These are phyloP conservation scores for Thysanoteuthis rhombus DNA, from an alignment of 2,888 invertebrate species.

Conservation along the genomic window DNA sequence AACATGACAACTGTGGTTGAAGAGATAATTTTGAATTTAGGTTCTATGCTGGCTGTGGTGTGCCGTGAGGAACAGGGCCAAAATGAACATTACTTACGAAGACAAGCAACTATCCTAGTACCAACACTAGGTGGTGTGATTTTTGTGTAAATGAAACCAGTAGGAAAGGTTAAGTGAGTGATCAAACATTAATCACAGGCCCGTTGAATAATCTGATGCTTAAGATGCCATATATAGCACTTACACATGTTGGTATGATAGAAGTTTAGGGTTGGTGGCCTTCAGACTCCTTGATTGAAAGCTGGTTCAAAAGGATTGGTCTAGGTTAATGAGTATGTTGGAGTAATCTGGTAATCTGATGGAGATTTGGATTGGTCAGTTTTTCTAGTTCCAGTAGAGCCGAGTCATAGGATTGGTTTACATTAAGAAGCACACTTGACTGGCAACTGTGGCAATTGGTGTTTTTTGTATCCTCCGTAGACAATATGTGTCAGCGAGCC, in stretches of 20 bases:
- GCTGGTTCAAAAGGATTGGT: slow-evolving; percentile 30
- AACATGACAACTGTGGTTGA: not conserved
- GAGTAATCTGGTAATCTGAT: slow-evolving; percentile 24
- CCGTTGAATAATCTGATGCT: slow-evolving; percentile 25
- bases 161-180: slow-evolving; percentile 20
- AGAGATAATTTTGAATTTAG: not conserved
- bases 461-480: slow-evolving; percentile 13
- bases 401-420: slow-evolving; percentile 26
- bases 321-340: slow-evolving; percentile 30
- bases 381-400: slow-evolving; percentile 20
- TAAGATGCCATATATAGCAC: slow-evolving; percentile 25
- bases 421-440: not conserved
- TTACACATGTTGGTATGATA: slow-evolving; percentile 31
- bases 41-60: slow-evolving; percentile 29
- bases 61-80: slow-evolving; percentile 25
- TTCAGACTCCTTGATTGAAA: slow-evolving; percentile 21
- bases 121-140: slow-evolving; percentile 22
- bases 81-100: slow-evolving; percentile 27
- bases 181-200: not conserved
- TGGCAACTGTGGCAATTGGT: slow-evolving; percentile 22
- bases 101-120: slow-evolving; percentile 29
- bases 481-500: slow-evolving; percentile 12
- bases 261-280: slow-evolving; percentile 25
- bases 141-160: slow-evolving; percentile 29
- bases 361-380: slow-evolving; percentile 26